Conservation (phyloP, 2,797 vertebrate genomes). For the Anolis apletophallus region DNA sequence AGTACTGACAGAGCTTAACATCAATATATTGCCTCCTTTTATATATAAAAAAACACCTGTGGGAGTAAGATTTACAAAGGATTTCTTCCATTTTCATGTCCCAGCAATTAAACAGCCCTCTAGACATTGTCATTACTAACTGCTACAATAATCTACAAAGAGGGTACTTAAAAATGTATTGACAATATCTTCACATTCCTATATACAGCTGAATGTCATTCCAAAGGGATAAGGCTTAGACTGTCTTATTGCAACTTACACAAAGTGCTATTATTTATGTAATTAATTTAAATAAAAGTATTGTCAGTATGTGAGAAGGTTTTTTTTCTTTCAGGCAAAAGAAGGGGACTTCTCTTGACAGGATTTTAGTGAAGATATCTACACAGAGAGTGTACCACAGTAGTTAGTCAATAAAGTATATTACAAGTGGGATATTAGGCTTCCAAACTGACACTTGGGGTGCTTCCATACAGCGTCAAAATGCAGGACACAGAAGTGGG, state of each 20-base stretch:
- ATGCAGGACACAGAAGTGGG: too few relatives aligned
- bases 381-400: conserved; percentile 11
- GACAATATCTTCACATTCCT: neutral
- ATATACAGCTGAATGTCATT: neutral
- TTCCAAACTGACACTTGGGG: conserved; percentile 3
- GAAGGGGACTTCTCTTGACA: conserved; percentile 7
- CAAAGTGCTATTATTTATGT: too few relatives aligned
- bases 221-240: neutral
- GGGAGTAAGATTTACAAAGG: neutral
- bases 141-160: neutral
- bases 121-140: neutral
- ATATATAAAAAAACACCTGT: neutral
- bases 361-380: neutral
- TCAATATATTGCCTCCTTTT: neutral
- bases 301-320: neutral
- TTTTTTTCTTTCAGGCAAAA: neutral
- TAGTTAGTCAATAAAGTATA: conserved; percentile 22
- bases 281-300: neutral
- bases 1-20: neutral
- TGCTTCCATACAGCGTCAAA: too few relatives aligned
- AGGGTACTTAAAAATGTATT: neutral
- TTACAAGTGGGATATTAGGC: neutral
- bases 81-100: neutral
- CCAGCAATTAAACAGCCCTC: neutral
- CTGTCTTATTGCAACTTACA: too few relatives aligned